A percentile compares a stretch with the other conserved stretches of the same genome.
These are phyloP conservation scores for Erythrolamprus reginae DNA, from an alignment of 2,113 vertebrate genomes.

Conservation along the genomic window DNA sequence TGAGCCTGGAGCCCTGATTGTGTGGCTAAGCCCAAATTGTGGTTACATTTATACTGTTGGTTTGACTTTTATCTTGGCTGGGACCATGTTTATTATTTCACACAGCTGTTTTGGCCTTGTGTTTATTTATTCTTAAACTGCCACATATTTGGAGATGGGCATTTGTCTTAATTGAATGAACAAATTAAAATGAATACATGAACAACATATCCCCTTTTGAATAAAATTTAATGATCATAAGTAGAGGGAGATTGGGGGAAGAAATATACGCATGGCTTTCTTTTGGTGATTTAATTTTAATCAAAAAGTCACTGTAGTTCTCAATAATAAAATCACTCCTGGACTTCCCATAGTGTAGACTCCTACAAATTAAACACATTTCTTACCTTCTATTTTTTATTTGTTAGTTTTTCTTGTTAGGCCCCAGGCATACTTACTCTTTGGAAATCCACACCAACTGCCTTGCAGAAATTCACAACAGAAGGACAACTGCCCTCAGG, in stretches of 20 bases:
- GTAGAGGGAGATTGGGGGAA: neutral
- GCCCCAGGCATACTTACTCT: neutral
- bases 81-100: neutral
- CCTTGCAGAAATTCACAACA: neutral
- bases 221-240: neutral
- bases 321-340: neutral
- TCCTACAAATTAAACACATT: neutral
- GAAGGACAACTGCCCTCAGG: neutral
- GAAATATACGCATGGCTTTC: neutral
- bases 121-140: neutral
- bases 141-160: neutral
- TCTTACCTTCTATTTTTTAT: no score
- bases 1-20: neutral
- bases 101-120: neutral
- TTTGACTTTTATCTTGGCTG: neutral
- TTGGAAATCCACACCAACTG: neutral
- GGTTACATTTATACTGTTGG: neutral
- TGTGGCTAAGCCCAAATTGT: neutral
- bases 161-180: neutral
- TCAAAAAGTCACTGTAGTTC: neutral
- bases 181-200: no score
- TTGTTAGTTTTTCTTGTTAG: neutral
- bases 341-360: neutral
- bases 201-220: neutral
- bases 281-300: neutral